Base-by-base conservation (phyloP, 1,140 invertebrate species). In the Helicoverpa zea region DNA sequence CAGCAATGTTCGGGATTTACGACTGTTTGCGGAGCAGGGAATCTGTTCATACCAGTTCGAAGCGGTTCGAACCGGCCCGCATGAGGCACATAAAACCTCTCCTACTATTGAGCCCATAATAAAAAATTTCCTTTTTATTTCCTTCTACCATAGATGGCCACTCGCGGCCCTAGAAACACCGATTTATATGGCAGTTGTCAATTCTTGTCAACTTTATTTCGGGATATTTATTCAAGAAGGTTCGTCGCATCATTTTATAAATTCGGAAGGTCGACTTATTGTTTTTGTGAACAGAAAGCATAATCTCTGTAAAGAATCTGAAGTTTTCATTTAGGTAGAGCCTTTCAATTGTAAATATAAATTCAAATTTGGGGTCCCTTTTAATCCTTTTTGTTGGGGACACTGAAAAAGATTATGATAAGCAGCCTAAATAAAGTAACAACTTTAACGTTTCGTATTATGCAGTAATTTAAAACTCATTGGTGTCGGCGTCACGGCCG, bases 1-100 rank as follows among this genome's bases (percentile, higher is more conserved):
- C 85, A 76, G 79, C 84, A 85, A 89, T 90, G 87, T 88, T 84
- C 77, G 75, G 86, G 89, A 93, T 93, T 92, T 93, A 93, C 88
- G 89, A 91, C 80, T 90, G 86, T 91, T 91, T 90, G 91, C 82
- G 91, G 88, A 83, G 70, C 85, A 78, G 81, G 81, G 86, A 89
- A 90, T 88, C 86, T 89, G 89, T 88, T 86, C 86, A 81, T 85
- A 84, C 83, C 80, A 80, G 66, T 59, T 80, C 76, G 51, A 84
- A 87, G 74, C 83, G 83, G 66, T 79, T 82, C 80, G 78, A 83
- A 78, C 47, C 58, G 80, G 81, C 82, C 86, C 81, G 76, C 85
- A 85, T 74, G 86, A 81, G 80, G 47, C 79, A 81, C 83, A 86
- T 91, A 88, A 92, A 92, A 91, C 86, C 79, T 81, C 59, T 73